Evolutionary conservation across 2,113 vertebrate species (phyloP), one percentile per base, ranked within the genome.

Genomic region (Albula glossodonta): DNA sequence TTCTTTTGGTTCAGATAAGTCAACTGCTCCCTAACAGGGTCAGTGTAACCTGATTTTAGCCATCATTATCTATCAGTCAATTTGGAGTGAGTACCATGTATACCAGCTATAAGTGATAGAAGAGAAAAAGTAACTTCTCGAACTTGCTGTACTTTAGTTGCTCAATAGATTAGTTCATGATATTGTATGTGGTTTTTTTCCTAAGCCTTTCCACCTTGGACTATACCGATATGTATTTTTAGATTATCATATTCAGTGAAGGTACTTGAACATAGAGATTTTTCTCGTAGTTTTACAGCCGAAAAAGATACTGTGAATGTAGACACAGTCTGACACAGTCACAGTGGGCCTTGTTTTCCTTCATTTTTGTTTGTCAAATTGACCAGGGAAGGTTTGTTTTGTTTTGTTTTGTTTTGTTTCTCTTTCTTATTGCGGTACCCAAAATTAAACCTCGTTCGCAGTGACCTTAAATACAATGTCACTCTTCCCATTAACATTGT

Each of bases 381-480:
- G 79, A 51, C 79, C 79, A 80, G 19, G 79, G 79, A 51, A 80
- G 79, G n/a, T 7, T 10, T 74, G 70, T 74, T 80, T 50, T 78
- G 53, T 25, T 31, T 49, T 9, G 25, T 85, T 56, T 50, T 51
- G 51, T 80, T 53, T 66, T 66, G 57, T 60, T 13, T 60, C 22
- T 66, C 80, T 56, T 50, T 51, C 77, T 60, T 53, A 41, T 60
- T 41, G 78, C 31, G 15, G 19, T 57, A n/a, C 84, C 77, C 53
- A 86, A 83, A 83, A 78, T 81, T 53, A 57, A 53, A 50, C 53
- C 66, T 49, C 52, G 17, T 51, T 60, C 22, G 50, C n/a, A 51
- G 57, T 78, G 82, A 87, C 86, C 86, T 87, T 84, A 87, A 93
- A 93, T 60, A 78, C 77, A 87, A 83, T 84, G 82, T 83, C 81